phyloP scores from a whole-genome alignment of 2,797 vertebrate genomes.

The Odontamblyopus rebecca region DNA sequence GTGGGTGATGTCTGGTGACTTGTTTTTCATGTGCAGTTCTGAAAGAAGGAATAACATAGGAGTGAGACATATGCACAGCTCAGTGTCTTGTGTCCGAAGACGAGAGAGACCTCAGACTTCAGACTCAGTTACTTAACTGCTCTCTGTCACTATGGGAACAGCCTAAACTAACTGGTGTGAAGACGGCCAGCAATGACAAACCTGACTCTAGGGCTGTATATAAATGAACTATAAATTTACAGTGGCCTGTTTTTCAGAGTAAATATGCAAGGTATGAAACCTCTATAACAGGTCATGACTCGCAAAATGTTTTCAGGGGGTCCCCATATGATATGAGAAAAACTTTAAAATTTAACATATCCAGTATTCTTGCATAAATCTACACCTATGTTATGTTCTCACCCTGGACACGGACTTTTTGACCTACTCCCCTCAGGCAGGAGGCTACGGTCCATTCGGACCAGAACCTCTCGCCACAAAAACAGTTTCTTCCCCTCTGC shows the following conservation, averaged over 20 bases:
- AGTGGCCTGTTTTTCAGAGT: conserved; percentile 46
- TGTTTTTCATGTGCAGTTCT: conserved; percentile 82
- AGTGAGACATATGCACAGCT: conserved; percentile 28
- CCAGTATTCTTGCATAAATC: too few species aligned
- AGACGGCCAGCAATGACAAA: conserved; percentile 44
- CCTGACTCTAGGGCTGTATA: conserved; percentile 18
- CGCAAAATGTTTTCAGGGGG: too few species aligned
- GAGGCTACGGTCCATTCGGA: too few species aligned
- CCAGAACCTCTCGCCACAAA: too few species aligned
- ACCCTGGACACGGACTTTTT: too few species aligned
- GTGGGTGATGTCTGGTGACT: conserved; percentile 76
- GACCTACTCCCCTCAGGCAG: too few species aligned
- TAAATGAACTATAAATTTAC: conserved; percentile 68
- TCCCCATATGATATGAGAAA: not conserved
- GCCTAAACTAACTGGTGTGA: conserved; percentile 37
- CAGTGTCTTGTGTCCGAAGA: conserved; percentile 4
- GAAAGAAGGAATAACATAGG: conserved; percentile 28
- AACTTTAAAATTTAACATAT: not conserved
- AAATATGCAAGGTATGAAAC: not conserved
- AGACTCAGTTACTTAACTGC: conserved; percentile 49
- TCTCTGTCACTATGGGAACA: conserved; percentile 63
- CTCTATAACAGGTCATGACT: too few species aligned
- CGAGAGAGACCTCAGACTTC: conserved; percentile 51
- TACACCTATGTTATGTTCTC: too few species aligned
- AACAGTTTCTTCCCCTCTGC: too few species aligned